Conservation (phyloP, 2,797 vertebrate genomes). For the Pseudochaenichthys georgianus region DNA sequence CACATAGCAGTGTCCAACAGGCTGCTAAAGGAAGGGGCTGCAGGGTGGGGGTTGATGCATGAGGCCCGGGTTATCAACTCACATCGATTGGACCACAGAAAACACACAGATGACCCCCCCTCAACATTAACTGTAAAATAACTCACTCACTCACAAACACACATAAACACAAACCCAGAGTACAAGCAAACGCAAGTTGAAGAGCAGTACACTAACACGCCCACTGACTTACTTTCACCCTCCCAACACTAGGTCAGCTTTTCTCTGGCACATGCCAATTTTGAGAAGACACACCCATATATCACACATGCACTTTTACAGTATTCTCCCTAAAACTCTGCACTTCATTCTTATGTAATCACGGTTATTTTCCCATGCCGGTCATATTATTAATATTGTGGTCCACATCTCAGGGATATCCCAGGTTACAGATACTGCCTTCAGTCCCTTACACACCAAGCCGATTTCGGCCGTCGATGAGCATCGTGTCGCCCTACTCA, state of each 20-base stretch:
- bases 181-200: conserved; percentile 50
- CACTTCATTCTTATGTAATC: conserved; percentile 64
- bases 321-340: conserved; percentile 52
- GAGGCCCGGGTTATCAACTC: conserved; percentile 48
- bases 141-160: conserved; percentile 37
- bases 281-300: conserved; percentile 63
- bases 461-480: too few relatives aligned
- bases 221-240: conserved; percentile 69
- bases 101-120: conserved; percentile 39
- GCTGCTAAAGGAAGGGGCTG: conserved; percentile 14
- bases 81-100: conserved; percentile 49
- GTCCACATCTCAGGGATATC: conserved; percentile 40
- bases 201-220: conserved; percentile 50
- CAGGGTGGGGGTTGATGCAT: conserved; percentile 16
- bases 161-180: conserved; percentile 52
- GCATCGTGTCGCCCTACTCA: too few relatives aligned
- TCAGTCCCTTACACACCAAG: neutral
- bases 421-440: conserved; percentile 17
- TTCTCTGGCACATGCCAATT: conserved; percentile 71
- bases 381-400: conserved; percentile 17
- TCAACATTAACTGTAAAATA: conserved; percentile 69
- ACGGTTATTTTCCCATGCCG: conserved; percentile 27
- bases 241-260: conserved; percentile 70
- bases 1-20: conserved; percentile 48
- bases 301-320: conserved; percentile 55